A percentile compares a stretch with the other conserved stretches of the same genome.
phyloP scores from a whole-genome alignment of 2,113 vertebrate genomes.

The Telmatochromis sp. region DNA sequence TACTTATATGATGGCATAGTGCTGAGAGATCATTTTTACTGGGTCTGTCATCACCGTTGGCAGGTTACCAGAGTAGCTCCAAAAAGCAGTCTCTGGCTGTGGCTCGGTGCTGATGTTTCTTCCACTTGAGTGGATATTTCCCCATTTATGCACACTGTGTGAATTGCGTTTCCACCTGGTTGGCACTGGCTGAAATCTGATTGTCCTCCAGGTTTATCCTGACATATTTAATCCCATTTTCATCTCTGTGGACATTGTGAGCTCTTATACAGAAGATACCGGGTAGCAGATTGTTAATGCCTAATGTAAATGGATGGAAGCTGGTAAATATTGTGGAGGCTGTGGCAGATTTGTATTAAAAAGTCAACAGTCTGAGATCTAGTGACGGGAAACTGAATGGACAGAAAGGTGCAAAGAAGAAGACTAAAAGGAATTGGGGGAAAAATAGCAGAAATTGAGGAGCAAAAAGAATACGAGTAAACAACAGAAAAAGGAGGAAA shows the following conservation, averaged over 20 bases:
- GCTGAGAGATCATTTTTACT: neutral
- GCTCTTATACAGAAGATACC: neutral
- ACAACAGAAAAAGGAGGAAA: neutral
- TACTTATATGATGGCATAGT: neutral
- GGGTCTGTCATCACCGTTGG: neutral
- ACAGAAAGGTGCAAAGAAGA: neutral
- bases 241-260: neutral
- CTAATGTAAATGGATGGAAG: neutral
- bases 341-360: neutral
- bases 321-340: neutral
- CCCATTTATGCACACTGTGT: neutral
- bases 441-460: neutral
- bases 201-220: neutral
- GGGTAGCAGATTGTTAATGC: neutral
- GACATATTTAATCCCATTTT: neutral
- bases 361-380: neutral
- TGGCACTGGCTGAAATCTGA: neutral
- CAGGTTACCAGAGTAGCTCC: neutral
- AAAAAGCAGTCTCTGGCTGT: neutral
- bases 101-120: neutral
- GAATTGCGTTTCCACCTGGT: slow-evolving; percentile 5
- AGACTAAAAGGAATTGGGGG: neutral
- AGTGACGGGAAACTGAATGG: neutral
- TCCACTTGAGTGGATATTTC: neutral
- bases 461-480: neutral